Base-by-base conservation (phyloP, 2,797 vertebrate species). In the Hoplostethus atlanticus region DNA sequence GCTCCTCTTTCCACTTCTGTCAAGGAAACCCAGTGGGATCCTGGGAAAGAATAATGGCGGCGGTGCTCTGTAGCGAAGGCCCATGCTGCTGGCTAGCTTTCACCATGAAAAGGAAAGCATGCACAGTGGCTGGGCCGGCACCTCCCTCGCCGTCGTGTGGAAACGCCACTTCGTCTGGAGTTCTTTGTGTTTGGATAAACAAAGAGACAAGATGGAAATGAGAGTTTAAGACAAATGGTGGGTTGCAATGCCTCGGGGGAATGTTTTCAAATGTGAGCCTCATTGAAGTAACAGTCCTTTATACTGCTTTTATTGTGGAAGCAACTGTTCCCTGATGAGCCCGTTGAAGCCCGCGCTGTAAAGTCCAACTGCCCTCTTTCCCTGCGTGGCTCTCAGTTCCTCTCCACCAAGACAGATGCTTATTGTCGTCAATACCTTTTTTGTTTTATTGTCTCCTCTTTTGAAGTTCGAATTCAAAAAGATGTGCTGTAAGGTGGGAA, bases 1-100 rank as follows among this genome's bases (percentile, higher is more conserved):
- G 36, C 73, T 85, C 66, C 62, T 78, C 65, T 74, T 56, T 75
- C 46, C 68, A 71, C 80, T 83, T 84, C 81, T 88, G 84, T 88
- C 77, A 84, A 73, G 79, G 81, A 90, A 84, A 68, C 89, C 77
- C 85, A 77, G 85, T 79, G 79, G 91, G 83, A 93, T 80, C 38
- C 76, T 75, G 68, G 82, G 75, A 83, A 63, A 84, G 75, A 80
- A 81, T 71, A 59, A 17, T 56, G 70, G 63, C 4, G 44, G 46
- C 21, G 21, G 21, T 34, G 77, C 81, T 77, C 76, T 77, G 30
- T 47, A 61, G 82, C 57, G 65, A 68, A 61, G 66, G 70, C 83
- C 80, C 65, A 30, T 15, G 62, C 69, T 71, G 84, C 77, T 60
- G 52, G 62, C 48, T 63, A 67, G 62, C 59, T 81, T 64, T 76